These are phyloP conservation scores for Drosophila pseudotakahashii DNA, from an alignment of 2,888 invertebrate genomes.

Conservation along the genomic window DNA sequence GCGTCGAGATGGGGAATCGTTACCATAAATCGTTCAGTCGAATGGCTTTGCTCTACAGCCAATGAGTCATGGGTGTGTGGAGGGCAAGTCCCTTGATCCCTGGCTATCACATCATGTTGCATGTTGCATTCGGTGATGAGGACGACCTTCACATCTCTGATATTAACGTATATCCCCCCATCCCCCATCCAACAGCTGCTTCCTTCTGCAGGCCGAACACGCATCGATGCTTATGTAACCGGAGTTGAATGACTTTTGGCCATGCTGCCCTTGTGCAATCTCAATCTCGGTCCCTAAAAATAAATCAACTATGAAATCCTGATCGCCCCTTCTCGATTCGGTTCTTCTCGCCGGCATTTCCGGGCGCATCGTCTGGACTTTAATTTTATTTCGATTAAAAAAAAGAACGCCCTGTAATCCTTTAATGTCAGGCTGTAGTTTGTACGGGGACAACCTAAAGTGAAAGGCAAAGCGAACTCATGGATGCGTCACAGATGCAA, in stretches of 20 bases:
- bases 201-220: conserved; percentile 49
- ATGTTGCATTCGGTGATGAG: conserved; percentile 37
- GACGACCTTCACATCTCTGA: conserved; percentile 54
- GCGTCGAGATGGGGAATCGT: conserved; percentile 13
- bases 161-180: background rate
- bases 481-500: conserved; percentile 32
- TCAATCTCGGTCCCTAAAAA: conserved; percentile 29
- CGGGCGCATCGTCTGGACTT: conserved; percentile 26
- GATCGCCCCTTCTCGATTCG: conserved; percentile 23
- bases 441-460: conserved; percentile 11
- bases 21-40: conserved; percentile 33
- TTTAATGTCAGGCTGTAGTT: conserved; percentile 51
- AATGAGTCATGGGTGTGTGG: conserved; percentile 41
- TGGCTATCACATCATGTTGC: conserved; percentile 30
- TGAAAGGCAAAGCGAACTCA: conserved; percentile 28
- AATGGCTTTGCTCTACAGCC: conserved; percentile 15
- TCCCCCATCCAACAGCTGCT: conserved; percentile 25
- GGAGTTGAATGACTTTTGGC: conserved; percentile 69
- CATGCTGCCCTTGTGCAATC: conserved; percentile 47
- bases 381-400: conserved; percentile 34
- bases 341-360: conserved; percentile 39
- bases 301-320: conserved; percentile 59
- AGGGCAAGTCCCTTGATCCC: conserved; percentile 48
- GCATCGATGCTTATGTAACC: conserved; percentile 70
- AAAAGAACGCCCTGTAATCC: conserved; percentile 46